Conservation (phyloP, 2,888 invertebrate genomes). For the Metellina segmentata region DNA sequence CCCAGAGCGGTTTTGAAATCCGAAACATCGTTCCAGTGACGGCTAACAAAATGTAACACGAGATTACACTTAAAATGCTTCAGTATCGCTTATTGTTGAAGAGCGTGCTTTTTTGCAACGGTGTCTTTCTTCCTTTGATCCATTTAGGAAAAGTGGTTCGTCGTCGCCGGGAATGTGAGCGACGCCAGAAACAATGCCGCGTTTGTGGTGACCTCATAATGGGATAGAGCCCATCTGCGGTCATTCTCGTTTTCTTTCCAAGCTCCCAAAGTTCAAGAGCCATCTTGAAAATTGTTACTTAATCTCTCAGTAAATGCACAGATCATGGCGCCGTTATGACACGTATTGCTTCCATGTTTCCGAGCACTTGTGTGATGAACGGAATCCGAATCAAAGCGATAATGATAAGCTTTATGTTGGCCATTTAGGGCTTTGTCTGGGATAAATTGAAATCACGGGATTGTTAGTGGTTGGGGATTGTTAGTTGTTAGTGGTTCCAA, state of each 20-base stretch:
- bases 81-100: constrained; percentile 16
- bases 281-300: constrained; percentile 56
- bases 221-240: constrained; percentile 27
- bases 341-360: too few species aligned
- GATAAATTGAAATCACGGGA: not conserved
- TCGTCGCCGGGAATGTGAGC: constrained; percentile 2
- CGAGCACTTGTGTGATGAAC: not conserved
- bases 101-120: not conserved
- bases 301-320: constrained; percentile 49
- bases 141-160: constrained; percentile 38
- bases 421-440: constrained; percentile 37
- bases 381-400: not conserved
- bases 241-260: constrained; percentile 45
- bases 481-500: not conserved
- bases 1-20: not conserved
- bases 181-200: constrained; percentile 63
- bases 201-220: constrained; percentile 39
- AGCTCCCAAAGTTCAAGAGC: constrained; percentile 55
- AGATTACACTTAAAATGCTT: constrained; percentile 47
- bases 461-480: not conserved
- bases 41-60: constrained; percentile 38
- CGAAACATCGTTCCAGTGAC: not conserved
- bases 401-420: not conserved
- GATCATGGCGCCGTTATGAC: constrained; percentile 44
- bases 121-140: constrained; percentile 23